Evolutionary conservation across 2,888 invertebrate species (phyloP).

Genomic region (Physocephala rufipes): DNA sequence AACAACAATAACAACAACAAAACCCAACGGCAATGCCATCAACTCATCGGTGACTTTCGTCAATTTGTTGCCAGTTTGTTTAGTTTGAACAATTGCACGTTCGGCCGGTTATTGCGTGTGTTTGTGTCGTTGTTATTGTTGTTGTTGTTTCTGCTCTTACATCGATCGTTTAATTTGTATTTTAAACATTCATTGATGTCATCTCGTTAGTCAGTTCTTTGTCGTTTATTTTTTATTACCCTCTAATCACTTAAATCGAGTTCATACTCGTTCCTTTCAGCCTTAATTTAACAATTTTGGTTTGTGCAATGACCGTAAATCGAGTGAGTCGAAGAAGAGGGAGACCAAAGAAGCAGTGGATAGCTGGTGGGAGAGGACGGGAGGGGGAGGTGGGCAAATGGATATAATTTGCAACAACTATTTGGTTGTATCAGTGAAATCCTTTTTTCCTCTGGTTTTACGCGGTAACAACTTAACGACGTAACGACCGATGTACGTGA

Average conservation of each 20-base stretch:
- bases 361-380: too few relatives aligned
- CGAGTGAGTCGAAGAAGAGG: too few relatives aligned
- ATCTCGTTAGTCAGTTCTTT: too few relatives aligned
- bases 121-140: background rate
- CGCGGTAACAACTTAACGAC: background rate
- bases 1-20: slow-evolving; percentile 1
- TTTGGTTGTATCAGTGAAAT: background rate
- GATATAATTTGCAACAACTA: background rate
- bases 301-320: background rate
- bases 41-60: background rate
- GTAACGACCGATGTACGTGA: background rate
- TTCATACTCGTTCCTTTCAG: background rate
- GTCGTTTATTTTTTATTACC: slow-evolving; percentile 2
- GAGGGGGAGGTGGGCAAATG: too few relatives aligned
- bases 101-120: background rate
- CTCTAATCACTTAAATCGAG: background rate
- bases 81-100: slow-evolving; percentile 3
- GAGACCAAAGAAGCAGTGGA: too few relatives aligned
- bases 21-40: background rate
- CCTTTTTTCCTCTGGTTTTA: background rate
- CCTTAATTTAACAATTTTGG: background rate
- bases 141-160: too few relatives aligned
- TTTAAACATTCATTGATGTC: too few relatives aligned
- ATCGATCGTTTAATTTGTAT: too few relatives aligned
- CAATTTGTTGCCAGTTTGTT: slow-evolving; percentile 1